phyloP scores from a whole-genome alignment of 2,113 vertebrate species.

The Pungitius pungitius region DNA sequence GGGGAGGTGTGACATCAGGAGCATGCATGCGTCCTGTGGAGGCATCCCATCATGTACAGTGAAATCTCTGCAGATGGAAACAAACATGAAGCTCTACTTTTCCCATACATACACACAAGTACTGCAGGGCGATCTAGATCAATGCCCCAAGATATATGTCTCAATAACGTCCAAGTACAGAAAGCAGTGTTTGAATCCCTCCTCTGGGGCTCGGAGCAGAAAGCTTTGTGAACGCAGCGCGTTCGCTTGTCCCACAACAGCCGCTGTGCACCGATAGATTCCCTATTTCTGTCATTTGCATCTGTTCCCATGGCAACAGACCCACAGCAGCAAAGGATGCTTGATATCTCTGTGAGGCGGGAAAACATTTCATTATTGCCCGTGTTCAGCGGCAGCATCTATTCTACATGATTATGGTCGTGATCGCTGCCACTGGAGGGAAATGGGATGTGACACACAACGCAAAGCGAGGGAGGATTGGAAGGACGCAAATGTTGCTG shows the following conservation, averaged over 20 bases:
- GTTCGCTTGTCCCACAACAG: background rate
- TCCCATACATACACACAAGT: too few species aligned
- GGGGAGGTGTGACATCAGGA: background rate
- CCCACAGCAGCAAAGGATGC: background rate
- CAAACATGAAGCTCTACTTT: background rate
- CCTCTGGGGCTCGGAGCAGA: too few species aligned
- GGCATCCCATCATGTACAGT: background rate
- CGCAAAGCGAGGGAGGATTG: background rate
- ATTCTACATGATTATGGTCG: conserved; percentile 16
- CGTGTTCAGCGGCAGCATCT: conserved; percentile 3
- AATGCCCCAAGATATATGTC: background rate
- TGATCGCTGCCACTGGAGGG: conserved; percentile 6
- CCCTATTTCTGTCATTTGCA: conserved; percentile 24
- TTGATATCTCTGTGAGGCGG: conserved; percentile 4
- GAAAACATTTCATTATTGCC: conserved; percentile 7
- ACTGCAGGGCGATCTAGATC: background rate
- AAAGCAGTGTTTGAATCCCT: background rate
- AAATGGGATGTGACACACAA: background rate
- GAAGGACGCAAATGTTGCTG: background rate
- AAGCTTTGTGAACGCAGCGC: too few species aligned
- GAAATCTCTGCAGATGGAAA: background rate
- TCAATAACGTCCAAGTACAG: background rate
- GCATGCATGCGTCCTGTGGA: background rate
- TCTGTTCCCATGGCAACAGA: conserved; percentile 49
- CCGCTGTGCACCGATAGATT: background rate